Percentiles rank a stretch among this genome's conserved stretches.
Conservation (phyloP, 2,888 invertebrate genomes). For the Amphipoea oculea region DNA sequence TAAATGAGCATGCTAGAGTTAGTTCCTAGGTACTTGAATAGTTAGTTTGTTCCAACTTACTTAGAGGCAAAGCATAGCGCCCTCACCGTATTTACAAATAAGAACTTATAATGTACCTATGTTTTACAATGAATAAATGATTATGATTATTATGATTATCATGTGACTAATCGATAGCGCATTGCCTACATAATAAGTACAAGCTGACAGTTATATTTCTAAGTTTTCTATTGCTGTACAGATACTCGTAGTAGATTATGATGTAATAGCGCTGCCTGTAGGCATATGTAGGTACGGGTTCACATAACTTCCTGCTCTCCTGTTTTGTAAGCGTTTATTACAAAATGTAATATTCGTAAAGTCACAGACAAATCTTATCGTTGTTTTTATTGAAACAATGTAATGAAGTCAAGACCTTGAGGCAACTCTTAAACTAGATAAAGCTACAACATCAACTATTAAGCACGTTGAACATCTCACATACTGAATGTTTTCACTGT, state of each 20-base stretch:
- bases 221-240: slow-evolving; percentile 7
- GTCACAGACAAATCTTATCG: slow-evolving; percentile 18
- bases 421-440: slow-evolving; percentile 57
- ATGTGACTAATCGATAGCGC: slow-evolving; percentile 1
- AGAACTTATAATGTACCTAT: too few relatives aligned
- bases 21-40: slow-evolving; percentile 17
- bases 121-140: too few relatives aligned
- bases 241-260: neutral
- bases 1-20: slow-evolving; percentile 27
- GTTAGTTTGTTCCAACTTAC: slow-evolving; percentile 12
- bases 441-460: slow-evolving; percentile 65
- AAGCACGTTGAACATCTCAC: slow-evolving; percentile 71
- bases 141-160: too few relatives aligned
- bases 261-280: neutral
- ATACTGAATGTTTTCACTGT: slow-evolving; percentile 73
- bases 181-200: neutral
- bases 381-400: slow-evolving; percentile 34
- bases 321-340: slow-evolving; percentile 26
- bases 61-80: too few relatives aligned
- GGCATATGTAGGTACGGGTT: slow-evolving; percentile 4
- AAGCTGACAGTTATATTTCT: neutral
- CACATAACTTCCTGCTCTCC: slow-evolving; percentile 11
- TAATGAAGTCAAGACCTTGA: slow-evolving; percentile 37
- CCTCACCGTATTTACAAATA: too few relatives aligned
- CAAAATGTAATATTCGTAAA: slow-evolving; percentile 30